phyloP scores from a whole-genome alignment of 2,113 vertebrate genomes.

The Lepisosteus oculatus region DNA sequence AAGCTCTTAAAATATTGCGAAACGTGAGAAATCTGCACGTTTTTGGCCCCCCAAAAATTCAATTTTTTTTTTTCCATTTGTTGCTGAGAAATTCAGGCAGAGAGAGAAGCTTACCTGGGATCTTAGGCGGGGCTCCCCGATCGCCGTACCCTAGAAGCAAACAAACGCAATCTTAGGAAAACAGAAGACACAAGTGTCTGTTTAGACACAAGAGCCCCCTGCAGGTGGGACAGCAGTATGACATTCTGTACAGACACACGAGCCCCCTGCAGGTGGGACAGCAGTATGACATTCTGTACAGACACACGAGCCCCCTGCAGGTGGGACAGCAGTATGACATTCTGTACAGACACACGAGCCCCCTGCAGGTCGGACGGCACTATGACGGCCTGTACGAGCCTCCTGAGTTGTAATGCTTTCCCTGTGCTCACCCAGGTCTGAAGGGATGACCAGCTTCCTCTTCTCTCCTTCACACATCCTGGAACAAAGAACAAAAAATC shows the following conservation, averaged over 20 bases:
- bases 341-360: not conserved
- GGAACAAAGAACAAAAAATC: slow-evolving; percentile 9
- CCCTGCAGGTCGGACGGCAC: not conserved
- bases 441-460: slow-evolving; percentile 86
- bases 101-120: slow-evolving; percentile 64
- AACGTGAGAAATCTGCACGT: too few relatives aligned
- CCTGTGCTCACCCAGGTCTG: slow-evolving; percentile 73
- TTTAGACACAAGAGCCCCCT: too few relatives aligned
- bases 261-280: too few relatives aligned
- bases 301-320: too few relatives aligned
- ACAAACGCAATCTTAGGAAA: not conserved
- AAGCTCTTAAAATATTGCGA: too few relatives aligned
- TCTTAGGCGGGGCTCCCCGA: slow-evolving; percentile 85
- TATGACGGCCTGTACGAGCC: not conserved
- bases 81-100: not conserved
- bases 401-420: not conserved
- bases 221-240: too few relatives aligned
- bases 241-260: too few relatives aligned
- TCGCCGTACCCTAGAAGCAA: slow-evolving; percentile 76
- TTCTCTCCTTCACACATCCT: slow-evolving; percentile 92
- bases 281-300: too few relatives aligned
- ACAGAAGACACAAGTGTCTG: too few relatives aligned
- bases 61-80: not conserved
- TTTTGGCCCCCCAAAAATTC: not conserved
- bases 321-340: too few relatives aligned